Evolutionary conservation across 2,797 vertebrate genomes (phyloP), one percentile per base, ranked within the genome.

Genomic region (Oryzias dopingdopingensis): DNA sequence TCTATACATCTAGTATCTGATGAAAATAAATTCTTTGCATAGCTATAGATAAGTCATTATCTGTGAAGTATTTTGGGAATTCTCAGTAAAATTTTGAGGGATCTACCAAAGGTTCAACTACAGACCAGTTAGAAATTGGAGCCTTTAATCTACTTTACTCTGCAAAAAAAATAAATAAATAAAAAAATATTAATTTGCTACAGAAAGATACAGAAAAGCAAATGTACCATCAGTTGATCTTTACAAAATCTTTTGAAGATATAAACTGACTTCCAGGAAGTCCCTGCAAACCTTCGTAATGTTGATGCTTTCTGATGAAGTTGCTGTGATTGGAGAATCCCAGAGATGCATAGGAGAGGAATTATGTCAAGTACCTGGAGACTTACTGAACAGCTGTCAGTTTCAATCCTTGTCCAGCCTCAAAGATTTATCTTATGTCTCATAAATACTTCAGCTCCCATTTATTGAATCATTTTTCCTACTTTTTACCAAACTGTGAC

Each of bases 251-350:
- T 24, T 24, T 24, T 4, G 24, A 24, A 24, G 24, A 24, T 62
- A 42, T 49, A 68, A 68, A 48, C 55, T 10, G 37, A 52, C 13
- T 52, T 42, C 16, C 49, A 70, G 22, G 8, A 4, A 32, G 42
- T 74, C 68, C 69, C 69, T 73, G 63, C 69, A 62, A 49, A 58
- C 49, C 52, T 43, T 45, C 5, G 24, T 24, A 24, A 4, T 57
- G 18, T 18, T 18, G 18, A 18, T 18, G 18, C 18, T 18, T 18
- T 56, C 37, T n/a, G 6, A 16, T 14, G 5, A 17, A 1, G 2
- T 49, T 55, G 24, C 20, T 51, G 48, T 53, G 44, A 18, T 52
- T 22, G 43, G 18, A 47, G 24, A 61, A 49, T 47, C 26, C 32
- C 17, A 14, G 26, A 37, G 15, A 24, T 58, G 32, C 42, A 24